Evolutionary conservation across 2,113 vertebrate genomes (phyloP), one percentile per base, ranked within the genome.

Genomic region (Caranx ignobilis): DNA sequence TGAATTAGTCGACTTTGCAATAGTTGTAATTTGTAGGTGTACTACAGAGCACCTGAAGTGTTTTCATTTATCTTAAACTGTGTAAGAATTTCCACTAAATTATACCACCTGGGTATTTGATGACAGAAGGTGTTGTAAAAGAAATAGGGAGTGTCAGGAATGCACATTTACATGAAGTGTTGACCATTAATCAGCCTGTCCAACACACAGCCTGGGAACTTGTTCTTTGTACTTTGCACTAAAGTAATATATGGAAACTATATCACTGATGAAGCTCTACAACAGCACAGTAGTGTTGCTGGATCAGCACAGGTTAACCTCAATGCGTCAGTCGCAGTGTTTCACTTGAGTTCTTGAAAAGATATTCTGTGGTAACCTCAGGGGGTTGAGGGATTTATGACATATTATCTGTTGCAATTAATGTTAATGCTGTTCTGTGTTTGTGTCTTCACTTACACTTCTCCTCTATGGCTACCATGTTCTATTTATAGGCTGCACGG

Each of bases 401-500:
- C 50, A 81, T 71, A 67, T 83, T 83, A 64, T 81, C 26, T 57
- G 4, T 79, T 88, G 75, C 31, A 57, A 21, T 67, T 65, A 45
- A 47, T 76, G 59, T 79, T 77, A 74, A 69, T 71, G 56, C 74
- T 79, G 48, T 83, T 82, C 43, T 37, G 56, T 71, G 83, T 90
- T 75, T 83, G 82, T 84, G 72, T 78, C 47, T 75, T 70, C 32
- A 34, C 60, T 81, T 81, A 32, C 67, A 63, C 67, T 45, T 85
- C 63, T 65, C 66, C 67, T 75, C 41, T 26, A 77, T 70, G 55
- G 68, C 66, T 61, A 62, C 79, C 71, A 76, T 82, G 83, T 85
- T 82, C 87, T 93, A 90, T 94, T 90, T 84, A 90, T 93, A 90
- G 83, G 52, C 61, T 61, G 71, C 79, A 69, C 32, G 72, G 69